Base-by-base conservation (phyloP, 2,888 invertebrate genomes). In the Parnassius apollo region DNA sequence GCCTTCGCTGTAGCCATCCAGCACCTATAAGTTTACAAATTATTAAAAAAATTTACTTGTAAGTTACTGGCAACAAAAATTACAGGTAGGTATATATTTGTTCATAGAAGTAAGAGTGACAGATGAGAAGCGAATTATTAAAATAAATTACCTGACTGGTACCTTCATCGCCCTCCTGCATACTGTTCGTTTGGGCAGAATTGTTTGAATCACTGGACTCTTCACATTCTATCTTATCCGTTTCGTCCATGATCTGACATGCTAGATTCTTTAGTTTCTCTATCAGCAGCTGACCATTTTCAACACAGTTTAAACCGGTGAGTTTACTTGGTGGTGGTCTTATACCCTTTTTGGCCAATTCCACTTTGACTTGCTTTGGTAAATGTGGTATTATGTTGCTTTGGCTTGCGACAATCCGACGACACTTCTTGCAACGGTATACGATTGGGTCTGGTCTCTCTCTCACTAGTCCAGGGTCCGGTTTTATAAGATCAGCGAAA, bases 371-470 rank as follows among this genome's bases (percentile, higher is more conserved):
- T 66, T 76, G 77, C 53, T 85, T 83, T 9, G 91, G 91, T 42
- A 92, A 81, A 77, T 98, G 98, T 10, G 94, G 93, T 56, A 98
- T 93, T 65, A 98, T 91, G 80, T 97, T 96, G 60, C 94, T 94
- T 75, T 95, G 96, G 51, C 94, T 94, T 59, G 97, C 98, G n/a
- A 98, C 93, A 25, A 97, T 93, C 46, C 97, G 93, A 65, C 96
- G 93, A 81, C 97, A 97, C 77, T 95, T 95, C 77, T 93, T 95
- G 81, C 98, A 98, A 67, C 96, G 94, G 85, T 96, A 97, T 9
- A 96, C 96, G 60, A 95, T 93, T 1, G 97, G 96, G 72, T 97
- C 96, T 0, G 97, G 97, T 70, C 95, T 93, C 69, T 95, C 95
- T 45, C 95, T 94, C 1, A 93, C 93, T 61, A 96, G 80, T 0